These are phyloP conservation scores for Aleiodes testaceus DNA, from an alignment of 2,888 invertebrate species.

Conservation along the genomic window DNA sequence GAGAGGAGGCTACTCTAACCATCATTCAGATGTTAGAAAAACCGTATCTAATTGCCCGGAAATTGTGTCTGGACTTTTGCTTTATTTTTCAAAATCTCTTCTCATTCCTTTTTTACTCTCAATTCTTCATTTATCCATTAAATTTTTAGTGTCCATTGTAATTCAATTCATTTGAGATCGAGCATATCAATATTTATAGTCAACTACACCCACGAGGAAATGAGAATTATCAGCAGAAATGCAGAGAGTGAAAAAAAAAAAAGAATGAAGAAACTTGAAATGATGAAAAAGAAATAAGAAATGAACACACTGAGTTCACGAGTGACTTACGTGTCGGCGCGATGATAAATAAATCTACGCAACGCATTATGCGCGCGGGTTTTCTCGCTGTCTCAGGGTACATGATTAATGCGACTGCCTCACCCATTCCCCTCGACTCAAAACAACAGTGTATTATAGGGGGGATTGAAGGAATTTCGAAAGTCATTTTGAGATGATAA, in stretches of 20 bases:
- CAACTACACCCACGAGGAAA: neutral
- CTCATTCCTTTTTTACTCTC: conserved; percentile 6
- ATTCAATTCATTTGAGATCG: too few species aligned
- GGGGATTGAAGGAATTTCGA: neutral
- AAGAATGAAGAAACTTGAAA: too few species aligned
- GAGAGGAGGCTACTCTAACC: conserved; percentile 31
- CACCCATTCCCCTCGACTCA: conserved; percentile 35
- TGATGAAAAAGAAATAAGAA: conserved; percentile 24
- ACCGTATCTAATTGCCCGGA: conserved; percentile 68
- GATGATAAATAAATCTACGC: conserved; percentile 68
- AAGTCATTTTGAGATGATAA: conserved; percentile 15
- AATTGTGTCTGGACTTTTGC: conserved; percentile 63
- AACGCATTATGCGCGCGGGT: conserved; percentile 63
- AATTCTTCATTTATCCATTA: conserved; percentile 1
- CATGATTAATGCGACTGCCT: conserved; percentile 63
- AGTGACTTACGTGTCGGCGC: conserved; percentile 65
- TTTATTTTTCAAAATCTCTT: conserved; percentile 45
- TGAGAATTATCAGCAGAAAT: neutral
- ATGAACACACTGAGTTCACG: conserved; percentile 54
- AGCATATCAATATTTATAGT: too few species aligned
- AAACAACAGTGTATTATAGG: neutral
- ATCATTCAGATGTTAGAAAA: conserved; percentile 56
- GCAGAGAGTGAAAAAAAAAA: too few species aligned
- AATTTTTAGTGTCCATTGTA: neutral
- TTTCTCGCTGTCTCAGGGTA: conserved; percentile 59